These are phyloP conservation scores for Sphenodon punctatus DNA, from an alignment of 2,797 vertebrate species.

Conservation along the genomic window DNA sequence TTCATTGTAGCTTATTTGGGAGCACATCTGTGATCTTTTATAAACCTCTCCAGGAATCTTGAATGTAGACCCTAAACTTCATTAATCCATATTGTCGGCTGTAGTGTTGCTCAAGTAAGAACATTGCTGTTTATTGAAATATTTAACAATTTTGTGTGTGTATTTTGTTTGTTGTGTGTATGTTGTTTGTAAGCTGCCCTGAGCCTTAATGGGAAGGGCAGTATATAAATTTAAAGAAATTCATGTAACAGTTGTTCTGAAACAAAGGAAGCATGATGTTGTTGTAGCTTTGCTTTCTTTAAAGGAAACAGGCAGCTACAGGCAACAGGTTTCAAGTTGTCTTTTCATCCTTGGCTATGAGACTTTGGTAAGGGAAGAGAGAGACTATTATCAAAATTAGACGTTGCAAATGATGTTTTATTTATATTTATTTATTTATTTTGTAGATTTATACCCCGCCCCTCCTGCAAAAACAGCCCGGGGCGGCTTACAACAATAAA, in stretches of 20 bases:
- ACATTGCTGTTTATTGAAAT: slow-evolving; percentile 42
- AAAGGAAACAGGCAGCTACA: slow-evolving; percentile 37
- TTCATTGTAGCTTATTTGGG: slow-evolving; percentile 37
- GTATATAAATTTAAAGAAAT: too few species aligned
- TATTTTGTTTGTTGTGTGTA: slow-evolving; percentile 10
- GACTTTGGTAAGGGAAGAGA: neutral
- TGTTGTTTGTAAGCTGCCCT: too few species aligned
- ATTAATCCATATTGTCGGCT: slow-evolving; percentile 34
- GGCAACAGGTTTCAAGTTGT: slow-evolving; percentile 44
- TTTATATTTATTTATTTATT: too few species aligned
- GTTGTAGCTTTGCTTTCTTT: neutral
- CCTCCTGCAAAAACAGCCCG: too few species aligned
- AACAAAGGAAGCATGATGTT: slow-evolving; percentile 4
- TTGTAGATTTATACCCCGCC: too few species aligned
- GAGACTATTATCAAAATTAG: neutral
- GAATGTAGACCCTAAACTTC: slow-evolving; percentile 22
- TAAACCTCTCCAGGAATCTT: slow-evolving; percentile 4
- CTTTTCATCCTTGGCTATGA: slow-evolving; percentile 38
- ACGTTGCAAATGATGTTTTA: neutral
- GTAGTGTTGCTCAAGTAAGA: slow-evolving; percentile 20
- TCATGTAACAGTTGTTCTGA: slow-evolving; percentile 5
- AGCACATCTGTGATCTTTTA: slow-evolving; percentile 16
- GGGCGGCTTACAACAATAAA: too few species aligned
- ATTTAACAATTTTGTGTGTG: neutral
- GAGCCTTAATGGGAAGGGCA: too few species aligned